These are phyloP conservation scores for Orchesellides sinensis DNA, from an alignment of 2,888 invertebrate genomes.

Conservation along the genomic window DNA sequence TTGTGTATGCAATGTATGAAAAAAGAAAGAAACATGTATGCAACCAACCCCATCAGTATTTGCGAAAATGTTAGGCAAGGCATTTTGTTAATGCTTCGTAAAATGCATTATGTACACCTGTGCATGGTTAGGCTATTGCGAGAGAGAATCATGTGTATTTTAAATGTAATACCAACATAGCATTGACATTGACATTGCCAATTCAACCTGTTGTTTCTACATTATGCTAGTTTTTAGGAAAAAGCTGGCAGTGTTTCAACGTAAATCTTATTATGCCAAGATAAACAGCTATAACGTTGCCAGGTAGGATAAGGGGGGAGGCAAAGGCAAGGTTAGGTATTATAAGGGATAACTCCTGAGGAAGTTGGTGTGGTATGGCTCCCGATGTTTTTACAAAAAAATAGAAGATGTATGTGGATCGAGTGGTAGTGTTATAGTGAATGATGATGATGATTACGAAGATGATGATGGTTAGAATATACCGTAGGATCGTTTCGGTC, in stretches of 20 bases:
- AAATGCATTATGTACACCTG: background rate
- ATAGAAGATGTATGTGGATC: background rate
- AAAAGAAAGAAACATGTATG: background rate
- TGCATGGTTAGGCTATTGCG: background rate
- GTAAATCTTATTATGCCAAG: background rate
- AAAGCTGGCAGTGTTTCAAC: background rate
- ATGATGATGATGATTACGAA: slow-evolving; percentile 29
- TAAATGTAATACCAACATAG: background rate
- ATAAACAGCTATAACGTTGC: too few species aligned
- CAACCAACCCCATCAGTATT: too few species aligned
- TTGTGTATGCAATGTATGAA: slow-evolving; percentile 39
- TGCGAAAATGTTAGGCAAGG: slow-evolving; percentile 23
- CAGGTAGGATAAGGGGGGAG: too few species aligned
- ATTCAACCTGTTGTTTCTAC: slow-evolving; percentile 15
- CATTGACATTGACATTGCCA: slow-evolving; percentile 63
- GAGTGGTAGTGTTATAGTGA: background rate
- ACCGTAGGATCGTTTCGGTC: slow-evolving; percentile 66
- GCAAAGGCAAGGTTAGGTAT: slow-evolving; percentile 35
- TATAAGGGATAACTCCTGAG: slow-evolving; percentile 23
- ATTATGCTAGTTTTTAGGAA: background rate
- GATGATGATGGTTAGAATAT: slow-evolving; percentile 61
- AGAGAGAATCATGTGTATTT: background rate
- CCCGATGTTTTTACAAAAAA: background rate
- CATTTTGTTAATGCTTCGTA: background rate
- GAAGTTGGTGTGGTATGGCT: background rate